Conservation (phyloP, 2,888 invertebrate genomes). For the Eupithecia tripunctaria region DNA sequence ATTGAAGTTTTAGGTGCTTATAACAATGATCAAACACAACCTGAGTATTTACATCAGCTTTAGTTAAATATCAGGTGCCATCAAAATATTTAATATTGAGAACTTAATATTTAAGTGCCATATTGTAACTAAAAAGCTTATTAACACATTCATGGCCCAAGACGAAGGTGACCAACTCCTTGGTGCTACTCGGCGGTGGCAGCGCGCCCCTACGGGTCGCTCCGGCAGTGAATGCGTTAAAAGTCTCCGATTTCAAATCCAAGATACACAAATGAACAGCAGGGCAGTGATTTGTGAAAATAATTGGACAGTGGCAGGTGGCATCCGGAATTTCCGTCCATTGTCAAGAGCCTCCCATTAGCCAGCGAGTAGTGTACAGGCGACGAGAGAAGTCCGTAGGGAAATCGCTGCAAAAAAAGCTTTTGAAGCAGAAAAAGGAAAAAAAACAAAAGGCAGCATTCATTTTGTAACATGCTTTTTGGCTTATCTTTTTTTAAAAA, state of each 20-base stretch:
- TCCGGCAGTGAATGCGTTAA: too few species aligned
- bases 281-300: conserved; percentile 63
- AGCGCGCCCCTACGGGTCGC: too few species aligned
- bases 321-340: conserved; percentile 71
- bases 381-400: conserved; percentile 30
- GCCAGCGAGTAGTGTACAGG: conserved; percentile 49
- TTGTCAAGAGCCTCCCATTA: conserved; percentile 70
- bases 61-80: neutral
- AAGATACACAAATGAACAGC: conserved; percentile 38
- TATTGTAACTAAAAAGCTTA: neutral
- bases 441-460: conserved; percentile 1
- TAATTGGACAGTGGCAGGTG: conserved; percentile 67
- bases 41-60: too few species aligned
- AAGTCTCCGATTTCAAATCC: conserved; percentile 1
- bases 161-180: too few species aligned
- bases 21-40: conserved; percentile 18
- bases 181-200: too few species aligned
- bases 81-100: too few species aligned
- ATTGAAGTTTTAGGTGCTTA: conserved; percentile 40
- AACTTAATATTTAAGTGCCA: too few species aligned
- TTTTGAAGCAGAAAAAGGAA: conserved; percentile 9
- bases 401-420: conserved; percentile 21
- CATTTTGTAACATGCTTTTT: neutral
- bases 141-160: too few species aligned
- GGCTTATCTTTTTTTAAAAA: neutral